These are phyloP conservation scores for Avahi laniger DNA, from an alignment of 2,797 vertebrate species.

Conservation along the genomic window DNA sequence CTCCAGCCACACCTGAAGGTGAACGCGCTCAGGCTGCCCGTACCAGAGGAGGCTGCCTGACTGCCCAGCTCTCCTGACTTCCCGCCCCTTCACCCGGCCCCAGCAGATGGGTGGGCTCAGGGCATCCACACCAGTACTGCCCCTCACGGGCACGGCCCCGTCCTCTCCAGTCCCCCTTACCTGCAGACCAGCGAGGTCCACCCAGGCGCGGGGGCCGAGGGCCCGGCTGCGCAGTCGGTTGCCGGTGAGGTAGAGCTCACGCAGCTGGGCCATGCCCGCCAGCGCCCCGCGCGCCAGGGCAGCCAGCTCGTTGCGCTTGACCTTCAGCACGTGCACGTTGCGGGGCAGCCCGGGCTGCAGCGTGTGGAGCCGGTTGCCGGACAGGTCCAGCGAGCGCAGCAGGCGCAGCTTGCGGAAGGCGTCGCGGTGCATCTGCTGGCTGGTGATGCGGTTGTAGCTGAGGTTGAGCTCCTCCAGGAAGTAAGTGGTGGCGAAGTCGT, in stretches of 20 bases:
- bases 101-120: neutral
- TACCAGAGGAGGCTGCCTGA: neutral
- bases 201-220: constrained; percentile 93
- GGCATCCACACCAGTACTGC: neutral
- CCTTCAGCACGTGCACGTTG: constrained; percentile 91
- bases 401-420: constrained; percentile 95
- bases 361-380: constrained; percentile 91
- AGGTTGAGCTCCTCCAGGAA: constrained; percentile 96
- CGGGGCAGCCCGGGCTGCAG: constrained; percentile 93
- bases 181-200: constrained; percentile 92
- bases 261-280: constrained; percentile 92
- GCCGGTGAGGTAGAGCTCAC: constrained; percentile 91
- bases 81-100: neutral
- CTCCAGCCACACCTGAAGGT: neutral
- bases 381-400: constrained; percentile 93
- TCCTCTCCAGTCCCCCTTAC: constrained; percentile 80
- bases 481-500: constrained; percentile 93
- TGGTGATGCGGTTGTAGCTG: constrained; percentile 97
- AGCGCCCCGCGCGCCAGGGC: constrained; percentile 90
- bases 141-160: rapidly evolving
- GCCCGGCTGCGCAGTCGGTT: constrained; percentile 94
- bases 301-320: constrained; percentile 93
- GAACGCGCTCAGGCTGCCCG: neutral
- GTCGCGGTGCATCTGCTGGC: constrained; percentile 90
- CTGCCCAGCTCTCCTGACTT: neutral